Percentiles rank a stretch among this genome's conserved stretches.
Evolutionary conservation across 30 jellyfish, hydroid and myxozoan genomes (phyloP).

Genomic region (Clytia hemisphaerica): DNA sequence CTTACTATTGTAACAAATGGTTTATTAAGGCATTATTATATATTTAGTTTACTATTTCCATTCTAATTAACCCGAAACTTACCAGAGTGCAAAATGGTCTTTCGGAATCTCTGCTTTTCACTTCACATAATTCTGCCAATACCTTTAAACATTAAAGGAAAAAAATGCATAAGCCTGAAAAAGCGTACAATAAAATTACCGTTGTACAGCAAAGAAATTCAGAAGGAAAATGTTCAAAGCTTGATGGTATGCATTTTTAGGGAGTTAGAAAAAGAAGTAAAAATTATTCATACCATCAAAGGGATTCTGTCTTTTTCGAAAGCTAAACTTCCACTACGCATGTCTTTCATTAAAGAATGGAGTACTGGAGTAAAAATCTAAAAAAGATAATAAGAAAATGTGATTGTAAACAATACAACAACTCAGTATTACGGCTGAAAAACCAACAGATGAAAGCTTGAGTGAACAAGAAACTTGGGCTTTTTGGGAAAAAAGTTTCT

Average conservation of each 20-base stretch:
- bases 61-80: not conserved
- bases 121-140: slow-evolving; percentile 70
- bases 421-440: too few relatives aligned
- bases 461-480: not conserved
- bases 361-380: slow-evolving; percentile 64
- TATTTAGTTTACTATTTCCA: not conserved
- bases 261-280: not conserved
- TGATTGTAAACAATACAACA: not conserved
- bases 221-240: not conserved
- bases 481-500: too few relatives aligned
- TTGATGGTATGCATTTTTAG: not conserved
- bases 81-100: slow-evolving; percentile 90
- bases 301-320: slow-evolving; percentile 55
- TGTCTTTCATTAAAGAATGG: slow-evolving; percentile 48
- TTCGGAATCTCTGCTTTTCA: slow-evolving; percentile 36
- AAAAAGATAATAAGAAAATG: not conserved
- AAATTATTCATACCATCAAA: slow-evolving; percentile 28
- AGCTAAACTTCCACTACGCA: slow-evolving; percentile 47
- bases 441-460: not conserved
- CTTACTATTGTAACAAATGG: too few relatives aligned
- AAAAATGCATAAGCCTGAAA: not conserved
- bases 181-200: not conserved
- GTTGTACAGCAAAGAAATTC: not conserved
- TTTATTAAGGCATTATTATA: not conserved
- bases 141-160: slow-evolving; percentile 34